These are phyloP conservation scores for Aporrectodea caliginosa DNA, from an alignment of 1,140 invertebrate species.

Conservation along the genomic window DNA sequence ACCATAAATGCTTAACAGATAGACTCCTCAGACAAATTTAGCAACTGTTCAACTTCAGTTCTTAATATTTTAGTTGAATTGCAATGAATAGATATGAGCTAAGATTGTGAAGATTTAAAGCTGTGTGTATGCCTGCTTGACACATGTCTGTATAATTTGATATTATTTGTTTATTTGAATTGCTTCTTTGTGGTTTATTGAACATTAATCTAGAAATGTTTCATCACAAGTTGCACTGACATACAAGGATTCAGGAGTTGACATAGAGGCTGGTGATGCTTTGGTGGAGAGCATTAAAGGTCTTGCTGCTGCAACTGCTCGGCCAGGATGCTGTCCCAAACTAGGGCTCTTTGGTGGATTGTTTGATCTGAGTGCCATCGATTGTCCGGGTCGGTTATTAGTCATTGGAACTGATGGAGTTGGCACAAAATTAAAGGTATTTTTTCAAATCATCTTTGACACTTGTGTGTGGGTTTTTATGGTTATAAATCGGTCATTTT, in stretches of 20 bases:
- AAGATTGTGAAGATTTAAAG: no score
- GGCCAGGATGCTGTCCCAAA: conserved; percentile 66
- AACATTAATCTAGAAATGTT: not conserved
- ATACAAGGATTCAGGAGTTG: conserved; percentile 87
- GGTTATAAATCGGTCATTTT: no score
- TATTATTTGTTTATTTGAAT: conserved; percentile 36
- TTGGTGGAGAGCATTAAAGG: conserved; percentile 81
- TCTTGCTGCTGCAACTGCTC: conserved; percentile 58
- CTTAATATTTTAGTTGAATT: no score
- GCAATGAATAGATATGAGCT: no score
- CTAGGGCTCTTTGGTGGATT: conserved; percentile 91
- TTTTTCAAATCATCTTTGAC: no score
- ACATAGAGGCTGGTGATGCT: conserved; percentile 83
- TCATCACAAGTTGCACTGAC: conserved; percentile 60
- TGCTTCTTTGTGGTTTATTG: not conserved
- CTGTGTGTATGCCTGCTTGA: no score
- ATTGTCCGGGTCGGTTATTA: conserved; percentile 65
- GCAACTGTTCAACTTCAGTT: no score
- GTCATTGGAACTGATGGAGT: conserved; percentile 95
- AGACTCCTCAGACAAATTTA: no score
- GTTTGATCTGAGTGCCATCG: conserved; percentile 71
- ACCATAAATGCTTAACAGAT: no score
- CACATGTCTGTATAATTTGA: no score
- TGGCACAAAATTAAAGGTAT: conserved; percentile 91
- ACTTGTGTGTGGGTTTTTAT: no score